phyloP scores from a whole-genome alignment of 2,113 vertebrate species.

The Chionodraco myersi region DNA sequence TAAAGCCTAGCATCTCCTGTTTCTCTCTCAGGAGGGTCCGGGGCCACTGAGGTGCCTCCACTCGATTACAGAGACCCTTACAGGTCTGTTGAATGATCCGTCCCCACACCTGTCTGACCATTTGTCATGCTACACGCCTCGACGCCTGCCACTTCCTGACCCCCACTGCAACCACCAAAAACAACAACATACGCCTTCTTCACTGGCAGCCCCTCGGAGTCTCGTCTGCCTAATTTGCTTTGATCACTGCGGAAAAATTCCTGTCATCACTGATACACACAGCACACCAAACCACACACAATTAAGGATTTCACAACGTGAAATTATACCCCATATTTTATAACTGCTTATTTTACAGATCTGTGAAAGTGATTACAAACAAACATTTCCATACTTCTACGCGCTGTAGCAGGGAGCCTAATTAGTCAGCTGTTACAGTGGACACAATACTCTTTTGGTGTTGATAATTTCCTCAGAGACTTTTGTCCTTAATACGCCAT shows the following conservation, averaged over 20 bases:
- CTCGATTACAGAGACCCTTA: constrained; percentile 30
- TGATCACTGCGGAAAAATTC: constrained; percentile 18
- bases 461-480: constrained; percentile 73
- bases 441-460: constrained; percentile 57
- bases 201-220: constrained; percentile 11
- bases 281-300: not conserved
- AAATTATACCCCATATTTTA: not conserved
- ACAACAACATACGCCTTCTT: constrained; percentile 25
- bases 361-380: constrained; percentile 43
- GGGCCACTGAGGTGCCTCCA: constrained; percentile 6
- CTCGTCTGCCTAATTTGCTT: constrained; percentile 30
- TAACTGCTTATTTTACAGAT: constrained; percentile 17
- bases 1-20: constrained; percentile 4
- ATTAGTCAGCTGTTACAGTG: constrained; percentile 65
- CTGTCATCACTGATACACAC: not conserved
- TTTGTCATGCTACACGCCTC: constrained; percentile 68
- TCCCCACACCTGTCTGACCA: constrained; percentile 74
- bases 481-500: constrained; percentile 68
- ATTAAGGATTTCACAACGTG: not conserved
- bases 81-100: not conserved
- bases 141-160: constrained; percentile 40
- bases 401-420: constrained; percentile 46
- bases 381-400: constrained; percentile 34
- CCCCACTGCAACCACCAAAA: not conserved
- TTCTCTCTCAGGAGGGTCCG: constrained; percentile 9